Evolutionary conservation across 2,113 vertebrate species (phyloP).

Genomic region (Acanthochromis polyacanthus): DNA sequence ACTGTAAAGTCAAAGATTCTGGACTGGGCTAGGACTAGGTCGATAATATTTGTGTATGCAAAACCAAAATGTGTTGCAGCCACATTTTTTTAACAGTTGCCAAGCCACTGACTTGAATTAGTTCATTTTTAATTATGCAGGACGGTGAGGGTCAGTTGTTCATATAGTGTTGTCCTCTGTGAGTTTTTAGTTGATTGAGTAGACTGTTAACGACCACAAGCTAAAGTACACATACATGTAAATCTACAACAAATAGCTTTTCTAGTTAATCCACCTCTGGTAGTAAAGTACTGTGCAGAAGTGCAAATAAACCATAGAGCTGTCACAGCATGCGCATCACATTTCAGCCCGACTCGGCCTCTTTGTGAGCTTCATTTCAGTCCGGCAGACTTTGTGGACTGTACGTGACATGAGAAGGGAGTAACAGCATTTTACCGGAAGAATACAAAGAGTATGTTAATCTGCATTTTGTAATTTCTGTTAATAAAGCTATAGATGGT

Average conservation of each 20-base stretch:
- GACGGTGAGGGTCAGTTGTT: constrained; percentile 9
- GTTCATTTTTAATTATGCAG: neutral
- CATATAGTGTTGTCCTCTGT: neutral
- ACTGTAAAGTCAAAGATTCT: constrained; percentile 10
- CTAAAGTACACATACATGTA: constrained; percentile 12
- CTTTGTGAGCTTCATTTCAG: constrained; percentile 7
- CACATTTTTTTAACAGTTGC: constrained; percentile 3
- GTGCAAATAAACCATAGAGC: neutral
- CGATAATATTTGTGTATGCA: neutral
- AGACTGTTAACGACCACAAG: constrained; percentile 7
- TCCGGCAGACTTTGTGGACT: constrained; percentile 3
- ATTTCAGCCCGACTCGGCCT: neutral
- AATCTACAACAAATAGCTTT: constrained; percentile 20
- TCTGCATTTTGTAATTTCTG: constrained; percentile 40
- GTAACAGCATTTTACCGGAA: neutral
- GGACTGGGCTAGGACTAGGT: neutral
- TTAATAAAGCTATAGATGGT: constrained; percentile 14
- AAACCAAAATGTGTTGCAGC: constrained; percentile 36
- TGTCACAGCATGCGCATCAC: neutral
- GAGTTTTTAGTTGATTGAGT: constrained; percentile 12
- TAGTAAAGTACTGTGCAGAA: constrained; percentile 11
- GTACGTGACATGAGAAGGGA: neutral
- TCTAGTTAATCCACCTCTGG: constrained; percentile 6
- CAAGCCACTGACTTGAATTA: neutral
- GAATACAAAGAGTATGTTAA: neutral